Evolutionary conservation across 2,797 vertebrate species (phyloP), one percentile per base, ranked within the genome.

Genomic region (Muscicapa striata): DNA sequence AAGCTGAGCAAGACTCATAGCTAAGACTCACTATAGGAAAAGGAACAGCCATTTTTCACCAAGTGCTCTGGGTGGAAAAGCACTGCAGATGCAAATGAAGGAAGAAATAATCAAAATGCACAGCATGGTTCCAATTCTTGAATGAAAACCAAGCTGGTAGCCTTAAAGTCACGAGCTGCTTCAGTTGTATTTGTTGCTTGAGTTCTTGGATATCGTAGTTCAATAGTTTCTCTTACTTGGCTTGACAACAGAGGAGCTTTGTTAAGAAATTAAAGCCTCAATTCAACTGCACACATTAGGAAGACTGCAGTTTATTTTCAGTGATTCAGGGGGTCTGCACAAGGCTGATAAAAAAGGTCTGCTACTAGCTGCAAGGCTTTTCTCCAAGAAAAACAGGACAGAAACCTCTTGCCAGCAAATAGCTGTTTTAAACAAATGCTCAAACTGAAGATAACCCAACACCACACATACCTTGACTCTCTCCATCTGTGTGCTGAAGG

Each of bases 401-500:
- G 66, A 23, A 87, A 67, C 21, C 55, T 86, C 49, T 64, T 54
- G 41, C 63, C 76, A 88, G 49, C 5, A 1, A 92, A 92, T 0
- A 54, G 16, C 36, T 38, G 11, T 34, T 79, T 87, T 48, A 77
- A 51, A 89, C n/a, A 78, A 58, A 74, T 9, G 23, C 40, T n/a
- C 34, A 22, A 49, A 45, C 15, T 24, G n/a, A 78, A 41, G 32
- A 59, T 40, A 84, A 67, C 13, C 63, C 67, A 49, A 10, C 15
- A 54, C 12, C 32, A 46, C 61, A 97, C 98, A 97, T 98, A 99
- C 99, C 98, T 97, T 97, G 87, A 99, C 98, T 97, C 99, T 98
- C 97, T 99, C 99, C 99, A 99, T 99, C 97, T 99, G 99, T 18
- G 99, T 99, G 96, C 98, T 98, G 96, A 99, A 99, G 5, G 99